phyloP scores from a whole-genome alignment of 1,140 invertebrate genomes.

The Panagrolaimus sp. region DNA sequence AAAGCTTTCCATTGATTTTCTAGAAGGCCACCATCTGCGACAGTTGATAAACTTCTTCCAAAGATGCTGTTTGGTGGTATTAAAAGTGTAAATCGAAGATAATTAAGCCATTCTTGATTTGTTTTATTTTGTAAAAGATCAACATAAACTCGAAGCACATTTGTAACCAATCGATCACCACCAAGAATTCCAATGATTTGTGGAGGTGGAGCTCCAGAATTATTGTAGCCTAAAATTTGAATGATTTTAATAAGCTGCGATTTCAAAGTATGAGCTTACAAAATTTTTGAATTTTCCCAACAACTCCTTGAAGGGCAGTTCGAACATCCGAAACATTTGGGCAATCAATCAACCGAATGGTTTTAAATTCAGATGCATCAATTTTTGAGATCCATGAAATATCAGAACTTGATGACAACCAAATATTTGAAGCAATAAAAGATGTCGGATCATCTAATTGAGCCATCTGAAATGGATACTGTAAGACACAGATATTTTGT shows the following conservation, averaged over 20 bases:
- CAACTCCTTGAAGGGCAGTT: constrained; percentile 33
- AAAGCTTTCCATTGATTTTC: constrained; percentile 39
- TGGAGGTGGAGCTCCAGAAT: constrained; percentile 73
- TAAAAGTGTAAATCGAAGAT: constrained; percentile 79
- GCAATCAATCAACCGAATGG: constrained; percentile 37
- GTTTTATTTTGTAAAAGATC: constrained; percentile 80
- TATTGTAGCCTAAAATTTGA: constrained; percentile 72
- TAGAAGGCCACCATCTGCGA: constrained; percentile 38
- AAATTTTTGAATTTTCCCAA: constrained; percentile 44
- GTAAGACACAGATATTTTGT: background rate
- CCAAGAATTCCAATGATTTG: constrained; percentile 81
- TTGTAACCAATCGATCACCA: constrained; percentile 78
- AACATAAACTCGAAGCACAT: constrained; percentile 79
- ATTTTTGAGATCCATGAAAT: constrained; percentile 38
- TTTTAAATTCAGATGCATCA: constrained; percentile 28
- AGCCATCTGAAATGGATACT: constrained; percentile 19
- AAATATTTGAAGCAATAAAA: constrained; percentile 27
- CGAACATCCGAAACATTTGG: constrained; percentile 33
- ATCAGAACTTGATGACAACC: constrained; percentile 29
- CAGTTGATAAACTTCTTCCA: constrained; percentile 32
- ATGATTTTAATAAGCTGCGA: background rate
- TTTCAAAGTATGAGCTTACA: constrained; percentile 26
- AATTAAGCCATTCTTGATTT: constrained; percentile 78
- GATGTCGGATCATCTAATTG: constrained; percentile 23
- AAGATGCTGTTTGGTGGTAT: constrained; percentile 65